These are phyloP conservation scores for Gymnorhina tibicen DNA, from an alignment of 2,113 vertebrate species.

Conservation along the genomic window DNA sequence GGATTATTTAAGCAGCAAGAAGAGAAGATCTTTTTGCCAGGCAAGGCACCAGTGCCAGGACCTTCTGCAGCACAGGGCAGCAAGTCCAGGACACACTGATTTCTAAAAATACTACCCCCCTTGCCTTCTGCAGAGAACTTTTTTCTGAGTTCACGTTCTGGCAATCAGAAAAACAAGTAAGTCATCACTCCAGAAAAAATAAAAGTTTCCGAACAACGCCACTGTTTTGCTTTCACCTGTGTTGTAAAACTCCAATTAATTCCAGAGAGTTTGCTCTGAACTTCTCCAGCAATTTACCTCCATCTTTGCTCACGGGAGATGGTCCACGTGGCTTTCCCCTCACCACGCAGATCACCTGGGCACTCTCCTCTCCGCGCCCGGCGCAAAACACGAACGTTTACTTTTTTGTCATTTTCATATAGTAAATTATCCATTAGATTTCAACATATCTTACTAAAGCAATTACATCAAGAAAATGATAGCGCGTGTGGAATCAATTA, in stretches of 20 bases:
- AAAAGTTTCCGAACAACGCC: background rate
- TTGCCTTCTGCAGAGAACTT: conserved; percentile 26
- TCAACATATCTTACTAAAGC: conserved; percentile 98
- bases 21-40: conserved; percentile 33
- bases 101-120: conserved; percentile 56
- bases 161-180: conserved; percentile 47
- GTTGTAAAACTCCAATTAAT: conserved; percentile 25
- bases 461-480: conserved; percentile 99
- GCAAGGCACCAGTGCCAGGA: conserved; percentile 41
- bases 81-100: conserved; percentile 34
- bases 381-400: conserved; percentile 58
- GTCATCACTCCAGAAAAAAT: conserved; percentile 42
- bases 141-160: conserved; percentile 49
- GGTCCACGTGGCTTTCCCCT: background rate
- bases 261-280: conserved; percentile 41
- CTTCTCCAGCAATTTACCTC: conserved; percentile 9
- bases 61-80: conserved; percentile 40
- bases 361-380: background rate
- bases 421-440: conserved; percentile 98
- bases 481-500: conserved; percentile 96
- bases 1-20: conserved; percentile 57
- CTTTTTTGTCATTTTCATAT: conserved; percentile 84
- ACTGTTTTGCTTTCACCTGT: conserved; percentile 57
- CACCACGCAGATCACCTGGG: background rate
- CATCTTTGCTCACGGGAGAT: background rate